phyloP scores from a whole-genome alignment of 2,888 invertebrate species.

The Neelides folsomi region DNA sequence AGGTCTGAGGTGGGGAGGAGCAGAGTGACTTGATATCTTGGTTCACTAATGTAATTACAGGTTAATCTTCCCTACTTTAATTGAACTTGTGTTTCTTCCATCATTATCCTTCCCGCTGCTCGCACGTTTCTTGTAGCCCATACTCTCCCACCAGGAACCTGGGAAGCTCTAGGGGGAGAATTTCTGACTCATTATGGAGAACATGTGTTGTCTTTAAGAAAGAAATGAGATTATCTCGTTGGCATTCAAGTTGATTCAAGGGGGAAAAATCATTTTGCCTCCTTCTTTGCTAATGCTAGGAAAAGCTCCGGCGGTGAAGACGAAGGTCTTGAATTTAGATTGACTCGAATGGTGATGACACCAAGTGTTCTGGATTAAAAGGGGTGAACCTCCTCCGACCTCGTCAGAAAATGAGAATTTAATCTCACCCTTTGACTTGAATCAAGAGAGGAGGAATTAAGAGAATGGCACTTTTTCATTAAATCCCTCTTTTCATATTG shows the following conservation, averaged over 20 bases:
- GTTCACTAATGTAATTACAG: slow-evolving; percentile 23
- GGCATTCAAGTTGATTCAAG: too few relatives aligned
- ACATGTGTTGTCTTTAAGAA: too few relatives aligned
- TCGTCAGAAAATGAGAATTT: slow-evolving; percentile 8
- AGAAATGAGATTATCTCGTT: too few relatives aligned
- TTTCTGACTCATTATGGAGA: too few relatives aligned
- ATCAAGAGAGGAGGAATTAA: slow-evolving; percentile 2
- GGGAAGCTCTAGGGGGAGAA: too few relatives aligned
- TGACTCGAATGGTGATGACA: slow-evolving; percentile 18
- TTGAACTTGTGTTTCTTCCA: slow-evolving; percentile 10
- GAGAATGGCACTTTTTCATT: slow-evolving; percentile 7
- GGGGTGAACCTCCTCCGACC: slow-evolving; percentile 4
- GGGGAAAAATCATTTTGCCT: too few relatives aligned
- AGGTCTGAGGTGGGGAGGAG: slow-evolving; percentile 12
- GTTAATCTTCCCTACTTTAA: slow-evolving; percentile 19
- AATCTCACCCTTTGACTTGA: slow-evolving; percentile 5
- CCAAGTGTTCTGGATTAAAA: slow-evolving; percentile 26
- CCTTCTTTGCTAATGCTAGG: too few relatives aligned
- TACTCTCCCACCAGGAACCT: too few relatives aligned
- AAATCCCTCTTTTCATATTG: slow-evolving; percentile 9
- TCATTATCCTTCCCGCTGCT: too few relatives aligned
- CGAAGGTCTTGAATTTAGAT: slow-evolving; percentile 14
- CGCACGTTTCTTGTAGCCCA: too few relatives aligned
- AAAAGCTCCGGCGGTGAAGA: too few relatives aligned
- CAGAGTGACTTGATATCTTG: slow-evolving; percentile 17